Conservation (phyloP, 2,888 invertebrate species). For the Octodonta nipae region DNA sequence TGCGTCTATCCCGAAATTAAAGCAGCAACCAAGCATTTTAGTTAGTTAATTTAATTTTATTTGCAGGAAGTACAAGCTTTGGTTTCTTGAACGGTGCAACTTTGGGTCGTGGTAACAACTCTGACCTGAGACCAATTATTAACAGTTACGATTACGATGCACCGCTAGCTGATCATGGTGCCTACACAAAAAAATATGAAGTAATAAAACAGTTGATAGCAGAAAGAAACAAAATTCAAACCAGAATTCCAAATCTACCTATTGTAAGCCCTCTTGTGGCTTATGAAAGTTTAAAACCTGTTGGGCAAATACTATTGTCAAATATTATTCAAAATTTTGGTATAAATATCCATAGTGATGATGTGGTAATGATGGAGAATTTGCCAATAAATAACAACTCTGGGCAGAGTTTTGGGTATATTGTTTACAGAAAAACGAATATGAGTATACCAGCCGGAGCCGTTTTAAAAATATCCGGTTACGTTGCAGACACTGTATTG, state of each 20-base stretch:
- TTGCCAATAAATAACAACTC: slow-evolving; percentile 30
- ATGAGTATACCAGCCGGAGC: slow-evolving; percentile 19
- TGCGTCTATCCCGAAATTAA: too few species aligned
- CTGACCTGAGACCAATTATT: slow-evolving; percentile 23
- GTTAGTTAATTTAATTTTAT: slow-evolving; percentile 91
- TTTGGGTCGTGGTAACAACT: slow-evolving; percentile 13
- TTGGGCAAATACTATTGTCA: slow-evolving; percentile 5
- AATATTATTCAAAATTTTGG: slow-evolving; percentile 7
- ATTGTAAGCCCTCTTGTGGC: neutral
- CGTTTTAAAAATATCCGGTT: slow-evolving; percentile 27
- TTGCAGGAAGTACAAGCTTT: slow-evolving; percentile 80
- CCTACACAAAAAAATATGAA: slow-evolving; percentile 63
- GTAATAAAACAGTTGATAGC: slow-evolving; percentile 44
- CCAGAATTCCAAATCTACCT: slow-evolving; percentile 7
- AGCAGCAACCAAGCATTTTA: too few species aligned
- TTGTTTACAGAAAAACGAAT: slow-evolving; percentile 36
- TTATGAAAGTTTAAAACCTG: slow-evolving; percentile 6
- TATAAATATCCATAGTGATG: slow-evolving; percentile 8
- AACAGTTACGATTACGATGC: slow-evolving; percentile 67
- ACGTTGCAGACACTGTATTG: slow-evolving; percentile 38
- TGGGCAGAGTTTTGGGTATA: slow-evolving; percentile 45
- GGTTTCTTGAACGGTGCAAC: slow-evolving; percentile 44
- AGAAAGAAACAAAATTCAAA: slow-evolving; percentile 18
- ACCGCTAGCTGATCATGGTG: slow-evolving; percentile 77
- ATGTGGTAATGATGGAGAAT: slow-evolving; percentile 25